A percentile compares a stretch with the other conserved stretches of the same genome.
phyloP scores from a whole-genome alignment of 2,113 vertebrate species.

The cat (Felis catus) region DNA sequence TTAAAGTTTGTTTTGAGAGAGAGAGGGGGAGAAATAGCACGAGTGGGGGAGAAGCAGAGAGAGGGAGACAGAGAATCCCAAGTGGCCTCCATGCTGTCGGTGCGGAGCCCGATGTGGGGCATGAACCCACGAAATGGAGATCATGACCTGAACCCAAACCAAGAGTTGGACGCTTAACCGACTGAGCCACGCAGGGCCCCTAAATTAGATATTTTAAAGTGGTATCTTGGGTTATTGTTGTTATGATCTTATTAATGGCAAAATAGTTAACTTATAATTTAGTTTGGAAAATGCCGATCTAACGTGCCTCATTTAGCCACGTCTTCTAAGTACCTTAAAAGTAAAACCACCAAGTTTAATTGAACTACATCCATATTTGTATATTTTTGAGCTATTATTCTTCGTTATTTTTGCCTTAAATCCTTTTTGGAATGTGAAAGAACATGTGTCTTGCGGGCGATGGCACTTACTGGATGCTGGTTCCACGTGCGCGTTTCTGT shows the following conservation, averaged over 20 bases:
- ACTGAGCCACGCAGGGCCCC: no score
- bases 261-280: neutral
- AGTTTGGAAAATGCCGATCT: neutral
- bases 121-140: no score
- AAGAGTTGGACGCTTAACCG: no score
- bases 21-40: no score
- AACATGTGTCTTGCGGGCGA: neutral
- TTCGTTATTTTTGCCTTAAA: neutral
- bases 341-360: neutral
- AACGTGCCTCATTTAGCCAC: neutral
- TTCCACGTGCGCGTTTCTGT: constrained; percentile 60
- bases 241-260: neutral
- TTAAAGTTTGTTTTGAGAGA: no score
- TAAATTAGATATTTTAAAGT: neutral
- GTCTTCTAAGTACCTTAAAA: neutral
- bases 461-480: neutral
- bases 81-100: no score
- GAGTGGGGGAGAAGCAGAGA: no score
- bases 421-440: neutral
- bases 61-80: no score
- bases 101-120: no score
- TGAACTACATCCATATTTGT: neutral
- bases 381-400: neutral
- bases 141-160: no score
- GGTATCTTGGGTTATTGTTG: neutral